Conservation (phyloP, 2,113 vertebrate species). For the Piaya cayana region DNA sequence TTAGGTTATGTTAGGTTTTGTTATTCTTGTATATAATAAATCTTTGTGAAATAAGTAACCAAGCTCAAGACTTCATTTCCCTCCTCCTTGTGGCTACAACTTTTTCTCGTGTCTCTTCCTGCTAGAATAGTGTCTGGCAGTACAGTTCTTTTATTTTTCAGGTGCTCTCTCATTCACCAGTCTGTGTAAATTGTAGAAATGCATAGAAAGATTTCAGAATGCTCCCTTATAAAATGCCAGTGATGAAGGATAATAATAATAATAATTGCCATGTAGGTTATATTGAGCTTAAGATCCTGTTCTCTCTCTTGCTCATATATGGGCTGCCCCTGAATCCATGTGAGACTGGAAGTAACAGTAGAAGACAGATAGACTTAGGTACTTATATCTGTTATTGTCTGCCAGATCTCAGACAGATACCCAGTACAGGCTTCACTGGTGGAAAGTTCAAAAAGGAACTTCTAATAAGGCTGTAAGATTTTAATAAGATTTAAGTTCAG, state of each 20-base stretch:
- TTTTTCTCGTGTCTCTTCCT: not conserved
- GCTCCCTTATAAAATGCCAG: not conserved
- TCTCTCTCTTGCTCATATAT: not conserved
- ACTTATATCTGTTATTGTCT: rapidly evolving
- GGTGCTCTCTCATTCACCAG: not conserved
- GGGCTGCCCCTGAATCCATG: not conserved
- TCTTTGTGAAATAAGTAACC: not conserved
- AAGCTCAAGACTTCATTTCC: not conserved
- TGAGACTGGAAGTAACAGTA: not conserved
- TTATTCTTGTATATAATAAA: not conserved
- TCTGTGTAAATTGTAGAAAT: not conserved
- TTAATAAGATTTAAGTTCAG: not conserved
- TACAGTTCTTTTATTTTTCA: not conserved
- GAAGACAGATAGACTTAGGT: not conserved
- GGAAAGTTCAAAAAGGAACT: not conserved
- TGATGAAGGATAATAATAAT: not conserved
- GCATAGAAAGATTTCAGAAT: not conserved
- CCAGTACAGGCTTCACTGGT: not conserved
- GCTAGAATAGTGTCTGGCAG: not conserved
- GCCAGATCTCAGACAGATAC: not conserved
- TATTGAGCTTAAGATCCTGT: not conserved
- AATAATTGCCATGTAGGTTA: not conserved
- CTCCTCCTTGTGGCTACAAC: not conserved
- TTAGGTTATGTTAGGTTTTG: not conserved
- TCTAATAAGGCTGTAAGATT: not conserved